Evolutionary conservation across 2,888 invertebrate genomes (phyloP), one percentile per base, ranked within the genome.

Genomic region (Apamea sordens): DNA sequence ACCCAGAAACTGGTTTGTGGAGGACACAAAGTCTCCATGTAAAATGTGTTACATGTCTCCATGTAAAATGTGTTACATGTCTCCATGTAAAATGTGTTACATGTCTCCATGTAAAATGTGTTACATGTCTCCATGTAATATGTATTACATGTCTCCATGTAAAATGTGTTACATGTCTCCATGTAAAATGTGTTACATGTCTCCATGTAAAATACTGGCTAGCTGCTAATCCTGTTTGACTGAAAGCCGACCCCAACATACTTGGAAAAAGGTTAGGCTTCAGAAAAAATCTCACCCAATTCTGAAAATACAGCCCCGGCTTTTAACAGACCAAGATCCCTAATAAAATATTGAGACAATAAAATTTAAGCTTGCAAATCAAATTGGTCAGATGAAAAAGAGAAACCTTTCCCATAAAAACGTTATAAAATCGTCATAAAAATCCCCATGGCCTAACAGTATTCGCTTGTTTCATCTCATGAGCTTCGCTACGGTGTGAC

Each of bases 401-500:
- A 13, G n/a, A 56, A 68, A 50, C 13, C 64, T 61, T 89, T 77
- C 80, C 73, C 78, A 79, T 59, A 80, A 84, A 85, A 76, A 65
- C 18, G 18, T 68, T 11, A 6, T 44, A 69, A 83, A 80, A 79
- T 84, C 77, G 84, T 84, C 84, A 79, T 76, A 79, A 79, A 80
- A 84, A 28, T 15, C 65, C 76, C 82, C 76, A 69, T 76, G 63
- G 77, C 84, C 82, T 89, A 88, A 88, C 86, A 77, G 79, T 88
- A 73, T 64, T 76, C 69, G 88, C 88, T 89, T 88, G 18, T 50
- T 77, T 74, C 82, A 86, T 83, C 75, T 82, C 80, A 89, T 83
- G 69, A 80, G 89, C 88, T 89, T 89, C n/a, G 89, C 88, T 84
- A 84, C 73, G 89, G 86, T 84, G 86, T 76, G 47, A 68, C 77